Base-by-base conservation (phyloP, 2,888 invertebrate genomes). In the Trachelus stipa region DNA sequence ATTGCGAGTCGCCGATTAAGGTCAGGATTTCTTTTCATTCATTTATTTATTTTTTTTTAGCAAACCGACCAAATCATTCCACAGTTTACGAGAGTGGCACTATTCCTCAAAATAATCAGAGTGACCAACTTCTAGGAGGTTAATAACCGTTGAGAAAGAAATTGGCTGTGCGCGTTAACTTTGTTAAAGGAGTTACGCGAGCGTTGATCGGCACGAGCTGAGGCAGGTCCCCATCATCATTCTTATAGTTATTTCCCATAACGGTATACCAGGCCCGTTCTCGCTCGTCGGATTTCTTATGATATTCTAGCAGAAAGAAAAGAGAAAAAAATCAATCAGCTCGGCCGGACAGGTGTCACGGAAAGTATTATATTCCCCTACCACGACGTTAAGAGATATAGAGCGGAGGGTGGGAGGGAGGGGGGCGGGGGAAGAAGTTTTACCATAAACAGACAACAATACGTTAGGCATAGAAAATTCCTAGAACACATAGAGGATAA, bases 241-340 rank as follows among this genome's bases (percentile, higher is more conserved):
- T 23, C 56, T 56, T 56, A 23, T 56, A 56, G 71, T 71, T 71
- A 71, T 71, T 31, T 71, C 71, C 71, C 71, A 23, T 71, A 71
- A 71, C 71, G 71, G 71, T 71, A 71, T 71, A 71, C 56, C 23
- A 56, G 56, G 23, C 56, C 71, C 71, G 30, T 33, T 34, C 71
- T 30, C 71, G 71, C 71, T 31, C 30, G 31, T 71, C 11, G 71
- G 3, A 34, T 71, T 34, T 34, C 34, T 71, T 31, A 11, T 15
- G 30, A 34, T 34, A 31, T 23, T 71, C 71, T 11, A 33, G 71
- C 31, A 34, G 30, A 11, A 71, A 71, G 34, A 71, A 71, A 71
- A 34, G 15, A 30, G 3, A 71, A 71, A 71, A 71, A 56, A 56
- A 56, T 56, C 56, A 56, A 56, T 56, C 56, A 56, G 23, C 56